Evolutionary conservation across 2,113 vertebrate species (phyloP), one percentile per base, ranked within the genome.

Genomic region (Centropus bengalensis): DNA sequence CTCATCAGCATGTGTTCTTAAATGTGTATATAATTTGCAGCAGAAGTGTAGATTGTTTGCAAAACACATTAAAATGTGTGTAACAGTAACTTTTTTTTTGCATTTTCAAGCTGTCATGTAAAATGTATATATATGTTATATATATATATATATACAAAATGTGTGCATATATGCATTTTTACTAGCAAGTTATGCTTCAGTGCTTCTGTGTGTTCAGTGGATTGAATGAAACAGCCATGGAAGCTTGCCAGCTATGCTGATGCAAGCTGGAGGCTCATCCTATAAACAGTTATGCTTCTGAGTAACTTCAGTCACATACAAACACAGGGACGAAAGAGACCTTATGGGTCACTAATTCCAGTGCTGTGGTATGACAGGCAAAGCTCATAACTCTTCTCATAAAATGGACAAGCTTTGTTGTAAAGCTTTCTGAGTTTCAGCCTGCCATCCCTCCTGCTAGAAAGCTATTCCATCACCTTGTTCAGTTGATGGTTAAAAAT

Each of bases 271-370:
- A 14, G 2, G 28, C 62, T 88, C 64, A 45, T 93, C 95, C 90
- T 90, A 86, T 94, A 96, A 97, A 96, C 91, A 94, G 96, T 95
- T 97, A 86, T 9, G 11, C 91, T 86, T 93, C 93, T 64, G 79
- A 94, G 71, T 63, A 94, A 90, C 76, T 88, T 71, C 73, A 73
- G 88, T 95, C 93, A 95, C 30, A 15, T 92, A 94, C 86, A 87
- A 54, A 60, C 27, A 17, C 42, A 26, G 83, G 91, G 83, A 75
- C 6, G 1, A 44, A 36, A n/a, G 60, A 78, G 52, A n/a, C 69
- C 83, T 79, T 14, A 2, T 51, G 54, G 77, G 49, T 89, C 92
- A 58, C 58, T 33, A 77, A 10, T 82, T 90, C 73, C 86, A 86
- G 73, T 51, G 80, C 58, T 38, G 32, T 16, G 38, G 23, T 82